A percentile compares a stretch with the other conserved stretches of the same genome.
Evolutionary conservation across 2,797 vertebrate species (phyloP).

Genomic region (Brachyalestes nurse): DNA sequence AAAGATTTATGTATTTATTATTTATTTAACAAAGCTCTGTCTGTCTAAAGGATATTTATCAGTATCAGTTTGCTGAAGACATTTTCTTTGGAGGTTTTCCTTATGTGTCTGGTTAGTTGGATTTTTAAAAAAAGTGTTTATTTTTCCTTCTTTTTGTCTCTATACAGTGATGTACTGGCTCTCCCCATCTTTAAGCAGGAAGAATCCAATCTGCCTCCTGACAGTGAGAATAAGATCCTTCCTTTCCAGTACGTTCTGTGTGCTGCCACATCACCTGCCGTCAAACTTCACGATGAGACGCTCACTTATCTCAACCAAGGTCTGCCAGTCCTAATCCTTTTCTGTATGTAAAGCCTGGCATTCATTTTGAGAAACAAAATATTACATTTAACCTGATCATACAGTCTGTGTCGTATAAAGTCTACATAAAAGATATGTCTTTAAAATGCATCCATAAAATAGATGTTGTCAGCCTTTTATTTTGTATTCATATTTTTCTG

Average conservation of each 20-base stretch:
- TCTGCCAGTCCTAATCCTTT: conserved; percentile 59
- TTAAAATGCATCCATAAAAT: not conserved
- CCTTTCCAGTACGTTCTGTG: conserved; percentile 98
- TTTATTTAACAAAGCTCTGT: not conserved
- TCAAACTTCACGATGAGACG: conserved; percentile 97
- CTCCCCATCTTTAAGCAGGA: conserved; percentile 99
- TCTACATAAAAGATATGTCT: not conserved
- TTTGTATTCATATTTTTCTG: too few species aligned
- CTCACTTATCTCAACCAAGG: conserved; percentile 99
- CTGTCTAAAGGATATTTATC: not conserved
- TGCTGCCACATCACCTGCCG: conserved; percentile 94
- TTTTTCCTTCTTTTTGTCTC: not conserved
- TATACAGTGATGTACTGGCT: conserved; percentile 90
- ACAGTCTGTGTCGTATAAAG: not conserved
- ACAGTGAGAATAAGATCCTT: conserved; percentile 91
- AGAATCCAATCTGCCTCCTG: conserved; percentile 92
- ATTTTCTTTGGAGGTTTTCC: too few species aligned
- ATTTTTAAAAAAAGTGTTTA: not conserved
- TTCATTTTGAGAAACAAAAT: not conserved
- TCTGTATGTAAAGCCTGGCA: not conserved
- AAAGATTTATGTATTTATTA: too few species aligned
- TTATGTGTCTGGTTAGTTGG: not conserved
- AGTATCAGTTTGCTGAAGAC: not conserved
- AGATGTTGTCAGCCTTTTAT: too few species aligned
- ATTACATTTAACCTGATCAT: not conserved